Conservation (phyloP, 2,888 invertebrate genomes). For the Rhingia campestris region DNA sequence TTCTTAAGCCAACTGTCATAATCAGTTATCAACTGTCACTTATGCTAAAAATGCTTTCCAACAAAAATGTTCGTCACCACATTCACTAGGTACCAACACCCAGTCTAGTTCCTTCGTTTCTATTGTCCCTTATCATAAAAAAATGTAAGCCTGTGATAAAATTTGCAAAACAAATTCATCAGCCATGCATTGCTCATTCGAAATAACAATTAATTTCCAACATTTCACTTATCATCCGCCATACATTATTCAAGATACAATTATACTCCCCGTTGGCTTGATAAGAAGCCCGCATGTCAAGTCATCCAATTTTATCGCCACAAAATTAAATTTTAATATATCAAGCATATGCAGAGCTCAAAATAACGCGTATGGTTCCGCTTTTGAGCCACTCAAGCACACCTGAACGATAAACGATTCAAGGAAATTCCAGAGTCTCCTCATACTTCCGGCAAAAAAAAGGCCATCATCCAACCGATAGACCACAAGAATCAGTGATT, state of each 20-base stretch:
- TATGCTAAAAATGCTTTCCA: too few relatives aligned
- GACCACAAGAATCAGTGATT: slow-evolving; percentile 64
- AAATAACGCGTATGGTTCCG: slow-evolving; percentile 38
- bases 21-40: too few relatives aligned
- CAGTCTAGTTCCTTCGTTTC: too few relatives aligned
- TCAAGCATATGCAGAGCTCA: slow-evolving; percentile 19
- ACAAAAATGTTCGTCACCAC: neutral
- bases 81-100: neutral
- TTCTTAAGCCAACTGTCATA: too few relatives aligned
- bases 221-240: slow-evolving; percentile 1
- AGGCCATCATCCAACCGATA: slow-evolving; percentile 58
- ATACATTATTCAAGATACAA: slow-evolving; percentile 27
- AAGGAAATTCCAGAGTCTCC: slow-evolving; percentile 19
- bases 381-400: slow-evolving; percentile 39
- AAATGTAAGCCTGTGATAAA: neutral
- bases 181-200: slow-evolving; percentile 22
- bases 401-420: slow-evolving; percentile 10
- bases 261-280: slow-evolving; percentile 9
- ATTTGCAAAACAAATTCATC: slow-evolving; percentile 1
- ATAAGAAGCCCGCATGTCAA: slow-evolving; percentile 49
- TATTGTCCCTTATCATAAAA: neutral
- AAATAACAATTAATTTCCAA: slow-evolving; percentile 16
- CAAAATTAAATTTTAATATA: slow-evolving; percentile 36
- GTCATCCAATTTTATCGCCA: slow-evolving; percentile 31
- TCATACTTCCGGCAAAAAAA: slow-evolving; percentile 46